Evolutionary conservation across 2,888 invertebrate species (phyloP).

Genomic region (Pammene fasciana): DNA sequence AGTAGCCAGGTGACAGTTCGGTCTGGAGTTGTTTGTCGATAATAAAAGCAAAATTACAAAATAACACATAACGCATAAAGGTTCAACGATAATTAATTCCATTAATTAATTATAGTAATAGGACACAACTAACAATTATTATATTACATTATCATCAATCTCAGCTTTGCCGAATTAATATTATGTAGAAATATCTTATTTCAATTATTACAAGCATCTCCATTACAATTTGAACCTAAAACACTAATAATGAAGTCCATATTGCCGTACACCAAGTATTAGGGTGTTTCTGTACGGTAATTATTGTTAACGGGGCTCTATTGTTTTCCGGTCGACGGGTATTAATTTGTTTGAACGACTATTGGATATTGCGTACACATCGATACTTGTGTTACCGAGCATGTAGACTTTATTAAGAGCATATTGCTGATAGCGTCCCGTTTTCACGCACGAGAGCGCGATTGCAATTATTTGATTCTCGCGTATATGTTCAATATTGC

Average conservation of each 20-base stretch:
- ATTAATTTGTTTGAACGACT: conserved; percentile 26
- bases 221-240: conserved; percentile 1
- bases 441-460: neutral
- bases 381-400: neutral
- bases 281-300: conserved; percentile 3
- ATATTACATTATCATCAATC: conserved; percentile 8
- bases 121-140: conserved; percentile 1
- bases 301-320: conserved; percentile 3
- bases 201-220: neutral
- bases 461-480: neutral
- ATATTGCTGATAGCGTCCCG: neutral
- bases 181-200: conserved; percentile 21
- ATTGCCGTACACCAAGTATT: neutral
- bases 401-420: neutral
- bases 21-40: too few relatives aligned
- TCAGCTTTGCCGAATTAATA: conserved; percentile 10
- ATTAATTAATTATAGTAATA: neutral
- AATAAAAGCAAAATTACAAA: too few relatives aligned
- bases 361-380: conserved; percentile 19
- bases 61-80: too few relatives aligned
- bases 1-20: too few relatives aligned
- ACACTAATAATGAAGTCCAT: neutral
- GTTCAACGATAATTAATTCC: neutral
- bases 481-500: neutral
- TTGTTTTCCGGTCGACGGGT: conserved; percentile 13